Conservation (phyloP, 2,797 vertebrate genomes). For the Girardinus metallicus region DNA sequence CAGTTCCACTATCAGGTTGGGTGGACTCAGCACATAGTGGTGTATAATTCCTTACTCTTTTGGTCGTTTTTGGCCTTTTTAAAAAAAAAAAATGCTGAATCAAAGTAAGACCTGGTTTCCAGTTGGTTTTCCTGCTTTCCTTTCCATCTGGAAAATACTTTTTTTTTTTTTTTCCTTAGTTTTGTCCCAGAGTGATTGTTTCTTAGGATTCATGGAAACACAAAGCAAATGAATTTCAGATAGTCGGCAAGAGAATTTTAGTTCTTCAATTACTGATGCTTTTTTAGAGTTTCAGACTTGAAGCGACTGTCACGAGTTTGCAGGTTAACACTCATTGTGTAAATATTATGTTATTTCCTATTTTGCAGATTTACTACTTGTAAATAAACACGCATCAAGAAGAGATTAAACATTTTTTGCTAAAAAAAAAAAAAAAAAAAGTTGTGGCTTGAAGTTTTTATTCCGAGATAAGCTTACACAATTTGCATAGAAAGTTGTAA, state of each 20-base stretch:
- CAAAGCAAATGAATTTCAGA: conserved; percentile 67
- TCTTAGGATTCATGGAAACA: conserved; percentile 58
- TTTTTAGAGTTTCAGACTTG: conserved; percentile 87
- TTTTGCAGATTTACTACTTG: conserved; percentile 99
- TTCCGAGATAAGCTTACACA: background rate
- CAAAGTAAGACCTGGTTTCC: conserved; percentile 43
- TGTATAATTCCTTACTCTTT: conserved; percentile 46
- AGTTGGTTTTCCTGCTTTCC: conserved; percentile 40
- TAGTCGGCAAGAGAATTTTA: conserved; percentile 75
- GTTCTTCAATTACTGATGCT: conserved; percentile 75
- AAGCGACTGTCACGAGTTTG: conserved; percentile 82
- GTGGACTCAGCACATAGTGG: conserved; percentile 33
- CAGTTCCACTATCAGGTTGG: conserved; percentile 28
- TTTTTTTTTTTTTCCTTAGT: conserved; percentile 7
- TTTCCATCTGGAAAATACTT: conserved; percentile 46
- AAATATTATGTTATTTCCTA: conserved; percentile 97
- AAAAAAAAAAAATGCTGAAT: conserved; percentile 18
- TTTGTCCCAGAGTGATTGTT: conserved; percentile 46
- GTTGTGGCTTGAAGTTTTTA: conserved; percentile 40
- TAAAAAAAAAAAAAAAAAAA: conserved; percentile 76
- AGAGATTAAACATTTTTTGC: conserved; percentile 99
- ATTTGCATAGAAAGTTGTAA: background rate
- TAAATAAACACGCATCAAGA: conserved; percentile 98
- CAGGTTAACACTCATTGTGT: conserved; percentile 88
- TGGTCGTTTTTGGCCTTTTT: conserved; percentile 43